phyloP scores from a whole-genome alignment of 2,113 vertebrate species.

The Falco punctatus region DNA sequence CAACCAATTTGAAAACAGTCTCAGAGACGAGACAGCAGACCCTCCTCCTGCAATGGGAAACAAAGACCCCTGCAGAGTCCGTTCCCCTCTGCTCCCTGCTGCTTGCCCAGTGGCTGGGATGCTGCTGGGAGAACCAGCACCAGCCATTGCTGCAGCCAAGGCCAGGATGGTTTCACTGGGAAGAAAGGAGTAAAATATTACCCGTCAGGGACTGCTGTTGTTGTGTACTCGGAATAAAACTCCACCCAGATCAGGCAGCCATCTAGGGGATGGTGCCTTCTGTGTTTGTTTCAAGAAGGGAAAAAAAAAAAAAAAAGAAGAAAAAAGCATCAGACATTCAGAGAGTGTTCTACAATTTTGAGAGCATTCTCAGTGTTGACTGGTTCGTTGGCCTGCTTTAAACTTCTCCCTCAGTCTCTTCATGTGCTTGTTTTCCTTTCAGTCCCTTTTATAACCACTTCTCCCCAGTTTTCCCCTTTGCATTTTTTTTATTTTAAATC shows the following conservation, averaged over 20 bases:
- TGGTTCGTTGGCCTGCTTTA: background rate
- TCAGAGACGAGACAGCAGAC: background rate
- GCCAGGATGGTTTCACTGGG: background rate
- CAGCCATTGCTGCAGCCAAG: background rate
- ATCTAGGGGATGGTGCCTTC: background rate
- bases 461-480: background rate
- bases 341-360: background rate
- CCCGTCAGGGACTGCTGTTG: background rate
- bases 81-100: background rate
- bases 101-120: background rate
- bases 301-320: no score
- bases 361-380: background rate
- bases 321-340: accelerated
- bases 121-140: background rate
- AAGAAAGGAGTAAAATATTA: background rate
- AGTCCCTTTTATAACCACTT: background rate
- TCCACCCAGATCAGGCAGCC: background rate
- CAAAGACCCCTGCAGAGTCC: background rate
- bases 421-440: background rate
- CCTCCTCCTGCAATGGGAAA: background rate
- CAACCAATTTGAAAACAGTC: background rate
- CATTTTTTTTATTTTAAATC: background rate
- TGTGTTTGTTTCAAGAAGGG: background rate
- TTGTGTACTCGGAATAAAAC: background rate
- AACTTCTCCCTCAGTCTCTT: background rate